Percentiles rank a stretch among this genome's conserved stretches.
These are phyloP conservation scores for Chunga burmeisteri DNA, from an alignment of 2,113 vertebrate species.

Conservation along the genomic window DNA sequence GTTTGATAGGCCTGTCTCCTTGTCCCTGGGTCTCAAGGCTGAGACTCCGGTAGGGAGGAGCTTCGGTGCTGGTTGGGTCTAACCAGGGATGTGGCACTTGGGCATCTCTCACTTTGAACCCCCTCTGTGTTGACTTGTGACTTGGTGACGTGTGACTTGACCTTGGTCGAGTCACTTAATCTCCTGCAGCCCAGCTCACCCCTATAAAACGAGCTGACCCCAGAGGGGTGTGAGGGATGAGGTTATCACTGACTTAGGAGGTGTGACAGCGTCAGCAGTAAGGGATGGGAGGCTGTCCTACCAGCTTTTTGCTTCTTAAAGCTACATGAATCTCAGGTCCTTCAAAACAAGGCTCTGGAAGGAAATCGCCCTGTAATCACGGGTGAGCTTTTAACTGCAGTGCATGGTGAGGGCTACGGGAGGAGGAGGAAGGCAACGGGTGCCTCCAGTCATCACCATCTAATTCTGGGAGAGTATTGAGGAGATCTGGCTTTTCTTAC, in stretches of 20 bases:
- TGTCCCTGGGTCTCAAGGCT: not conserved
- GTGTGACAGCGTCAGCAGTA: not conserved
- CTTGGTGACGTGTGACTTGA: too few species aligned
- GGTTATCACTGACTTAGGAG: not conserved
- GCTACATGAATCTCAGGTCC: not conserved
- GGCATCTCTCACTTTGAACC: fast-evolving
- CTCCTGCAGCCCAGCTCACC: not conserved
- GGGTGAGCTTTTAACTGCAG: not conserved
- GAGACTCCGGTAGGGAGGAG: not conserved
- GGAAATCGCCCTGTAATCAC: not conserved
- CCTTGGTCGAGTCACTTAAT: not conserved
- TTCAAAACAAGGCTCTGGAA: not conserved
- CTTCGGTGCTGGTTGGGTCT: not conserved
- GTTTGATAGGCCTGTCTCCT: not conserved
- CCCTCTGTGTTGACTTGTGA: too few species aligned
- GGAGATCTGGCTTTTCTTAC: not conserved
- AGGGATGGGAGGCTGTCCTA: not conserved
- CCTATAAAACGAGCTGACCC: not conserved
- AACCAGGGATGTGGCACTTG: not conserved
- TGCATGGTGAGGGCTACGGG: fast-evolving
- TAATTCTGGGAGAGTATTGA: not conserved
- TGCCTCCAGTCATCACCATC: not conserved
- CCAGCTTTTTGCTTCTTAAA: not conserved
- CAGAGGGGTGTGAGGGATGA: not conserved
- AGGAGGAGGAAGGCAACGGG: not conserved